Evolutionary conservation across 1,140 invertebrate genomes (phyloP).

Genomic region (Eufriesea mexicana): DNA sequence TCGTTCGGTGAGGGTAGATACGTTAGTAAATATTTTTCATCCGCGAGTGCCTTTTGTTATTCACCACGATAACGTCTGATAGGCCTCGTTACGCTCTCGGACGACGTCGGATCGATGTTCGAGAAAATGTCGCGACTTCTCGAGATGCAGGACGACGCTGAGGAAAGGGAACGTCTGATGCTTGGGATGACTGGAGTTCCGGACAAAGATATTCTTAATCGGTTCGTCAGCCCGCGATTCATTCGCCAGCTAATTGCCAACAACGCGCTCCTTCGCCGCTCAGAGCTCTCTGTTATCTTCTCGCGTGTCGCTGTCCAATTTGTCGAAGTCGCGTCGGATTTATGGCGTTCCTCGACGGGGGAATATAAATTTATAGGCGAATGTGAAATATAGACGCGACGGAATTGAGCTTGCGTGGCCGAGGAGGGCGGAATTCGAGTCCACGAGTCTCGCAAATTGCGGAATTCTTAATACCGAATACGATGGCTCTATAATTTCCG

Average conservation of each 20-base stretch:
- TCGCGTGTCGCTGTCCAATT: conserved; percentile 28
- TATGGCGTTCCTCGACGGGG: background rate
- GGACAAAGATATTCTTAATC: conserved; percentile 85
- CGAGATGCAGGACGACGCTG: conserved; percentile 86
- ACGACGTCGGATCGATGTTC: conserved; percentile 84
- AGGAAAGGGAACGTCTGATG: conserved; percentile 88
- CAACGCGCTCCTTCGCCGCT: background rate
- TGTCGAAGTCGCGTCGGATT: conserved; percentile 3
- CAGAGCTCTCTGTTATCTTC: conserved; percentile 6
- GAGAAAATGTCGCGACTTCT: conserved; percentile 88
- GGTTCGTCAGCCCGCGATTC: conserved; percentile 79
- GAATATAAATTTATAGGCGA: conserved; percentile 29
- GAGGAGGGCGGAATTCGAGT: background rate
- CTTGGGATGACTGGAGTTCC: conserved; percentile 85
- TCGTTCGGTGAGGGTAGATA: conserved; percentile 30
- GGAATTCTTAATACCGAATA: too few relatives aligned
- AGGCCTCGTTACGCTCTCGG: conserved; percentile 1
- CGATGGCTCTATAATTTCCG: too few relatives aligned
- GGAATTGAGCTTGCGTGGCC: too few relatives aligned
- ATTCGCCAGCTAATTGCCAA: background rate
- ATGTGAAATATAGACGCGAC: conserved; percentile 7
- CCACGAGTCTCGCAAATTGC: background rate
- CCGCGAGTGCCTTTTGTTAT: background rate
- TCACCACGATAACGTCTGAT: background rate
- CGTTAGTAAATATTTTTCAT: background rate